Base-by-base conservation (phyloP, 2,888 invertebrate genomes). In the Ophion obscuratus region DNA sequence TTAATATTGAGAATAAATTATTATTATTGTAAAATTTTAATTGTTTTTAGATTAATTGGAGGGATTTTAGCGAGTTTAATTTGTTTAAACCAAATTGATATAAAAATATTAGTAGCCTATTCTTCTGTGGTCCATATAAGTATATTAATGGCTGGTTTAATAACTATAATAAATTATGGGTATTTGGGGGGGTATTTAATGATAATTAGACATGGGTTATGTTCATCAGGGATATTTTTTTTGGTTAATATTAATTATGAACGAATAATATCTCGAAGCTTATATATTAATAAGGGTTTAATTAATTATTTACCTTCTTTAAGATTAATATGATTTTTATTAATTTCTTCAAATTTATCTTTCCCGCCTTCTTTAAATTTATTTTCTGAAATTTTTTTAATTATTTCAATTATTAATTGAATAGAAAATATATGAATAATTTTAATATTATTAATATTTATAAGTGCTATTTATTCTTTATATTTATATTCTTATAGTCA, bases 41-140 rank as follows among this genome's bases (percentile, higher is more conserved):
- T n/a, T n/a, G n/a, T n/a, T n/a, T n/a, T n/a, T n/a, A n/a, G n/a
- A n/a, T n/a, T n/a, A n/a, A n/a, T n/a, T n/a, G n/a, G n/a, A 1
- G 64, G 64, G 0, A 31, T 31, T 31, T 1, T 5, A 14, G 14
- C 11, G 3, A 31, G 64, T 0, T 94, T 97, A 91, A 94, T 96
- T 89, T 96, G 96, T 96, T 95, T 97, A 93, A 95, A 95, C 88
- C 96, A 97, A 92, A 94, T 95, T 78, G 97, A 97, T 95, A 95
- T 97, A 93, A 97, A 97, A 90, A 95, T 96, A 88, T 95, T 97
- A 95, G 96, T 97, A 95, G 97, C 97, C 93, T 97, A 97, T 95
- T 97, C 96, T 95, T 31, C 31, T 31, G 31, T 31, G 2, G 31
- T 31, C 2, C 31, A 31, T 31, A 31, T 31, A 31, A 31, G 96